Base-by-base conservation (phyloP, 2,888 invertebrate species). In the Parnassius apollo region DNA sequence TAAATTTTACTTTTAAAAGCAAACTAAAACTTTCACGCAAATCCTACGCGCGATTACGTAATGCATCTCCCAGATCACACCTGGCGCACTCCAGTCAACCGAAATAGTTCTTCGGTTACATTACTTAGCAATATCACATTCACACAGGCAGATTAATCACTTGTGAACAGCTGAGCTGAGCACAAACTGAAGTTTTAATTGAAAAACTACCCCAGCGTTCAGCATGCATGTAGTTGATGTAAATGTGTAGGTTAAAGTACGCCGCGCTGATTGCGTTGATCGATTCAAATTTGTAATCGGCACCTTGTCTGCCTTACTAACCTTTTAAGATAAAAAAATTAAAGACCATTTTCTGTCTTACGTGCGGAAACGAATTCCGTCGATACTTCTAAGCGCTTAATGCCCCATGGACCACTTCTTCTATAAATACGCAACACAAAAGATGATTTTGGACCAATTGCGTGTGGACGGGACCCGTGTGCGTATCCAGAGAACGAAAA, bases 171-270 rank as follows among this genome's bases (percentile, higher is more conserved):
- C 58, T 57, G 62, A 62, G 58, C 62, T 62, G 53, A 57, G 57
- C 57, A 48, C 57, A 48, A 58, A 62, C 57, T 57, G 58, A 62
- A 62, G 57, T 62, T 62, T 62, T 62, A 62, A 62, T 62, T 62
- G 54, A 57, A 62, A 62, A 62, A 62, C 62, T 62, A 54, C 53
- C 42, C 42, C 53, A 57, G 48, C 58, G 62, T 57, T 53, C 62
- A 57, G 49, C 53, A 49, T 58, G 62, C 53, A 42, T 22, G 62
- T 48, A 49, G 62, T 52, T 44, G 13, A 9, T 58, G 62, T 58
- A 54, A 58, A 58, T 58, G 57, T 42, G 53, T 54, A 58, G 48
- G 49, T 42, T 53, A 48, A 42, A 48, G 18, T 42, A 12, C 22
- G 42, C 25, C 49, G 53, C 48, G 62, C 25, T 54, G 44, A 44